These are phyloP conservation scores for Rhinophrynus dorsalis DNA, from an alignment of 2,797 vertebrate species.

Conservation along the genomic window DNA sequence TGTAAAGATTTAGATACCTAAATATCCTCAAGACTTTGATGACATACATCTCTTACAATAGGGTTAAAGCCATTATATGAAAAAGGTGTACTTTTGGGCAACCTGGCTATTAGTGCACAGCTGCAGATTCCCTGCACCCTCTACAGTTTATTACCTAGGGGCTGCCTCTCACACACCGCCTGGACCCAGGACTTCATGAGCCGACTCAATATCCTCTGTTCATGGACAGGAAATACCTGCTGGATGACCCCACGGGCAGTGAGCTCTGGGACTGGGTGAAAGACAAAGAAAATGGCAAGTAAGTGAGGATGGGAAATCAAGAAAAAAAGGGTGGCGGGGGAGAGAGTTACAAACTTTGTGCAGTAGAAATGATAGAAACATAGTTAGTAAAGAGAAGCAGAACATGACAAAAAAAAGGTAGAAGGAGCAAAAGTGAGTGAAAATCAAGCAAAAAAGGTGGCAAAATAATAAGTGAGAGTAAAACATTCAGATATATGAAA, in stretches of 20 bases:
- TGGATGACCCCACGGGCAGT: constrained; percentile 89
- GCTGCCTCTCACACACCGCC: constrained; percentile 92
- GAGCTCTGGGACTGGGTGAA: constrained; percentile 85
- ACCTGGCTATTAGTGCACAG: too few relatives aligned
- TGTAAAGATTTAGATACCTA: too few relatives aligned
- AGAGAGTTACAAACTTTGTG: background rate
- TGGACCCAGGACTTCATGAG: constrained; percentile 98
- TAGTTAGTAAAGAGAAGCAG: background rate
- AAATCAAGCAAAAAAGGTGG: background rate
- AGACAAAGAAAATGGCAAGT: background rate
- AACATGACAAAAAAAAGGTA: background rate
- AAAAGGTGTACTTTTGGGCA: too few relatives aligned
- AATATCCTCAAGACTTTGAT: too few relatives aligned
- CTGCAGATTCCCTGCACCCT: too few relatives aligned
- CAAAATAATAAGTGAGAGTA: too few relatives aligned
- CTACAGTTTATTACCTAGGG: constrained; percentile 79
- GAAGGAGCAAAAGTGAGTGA: background rate
- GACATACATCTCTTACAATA: too few relatives aligned
- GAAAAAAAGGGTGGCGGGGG: background rate
- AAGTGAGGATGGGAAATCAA: background rate
- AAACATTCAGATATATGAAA: too few relatives aligned
- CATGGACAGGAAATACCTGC: constrained; percentile 92
- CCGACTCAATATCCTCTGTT: constrained; percentile 90
- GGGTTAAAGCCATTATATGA: too few relatives aligned
- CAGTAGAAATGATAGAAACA: background rate